These are phyloP conservation scores for Macquaria australasica DNA, from an alignment of 2,113 vertebrate species.

Conservation along the genomic window DNA sequence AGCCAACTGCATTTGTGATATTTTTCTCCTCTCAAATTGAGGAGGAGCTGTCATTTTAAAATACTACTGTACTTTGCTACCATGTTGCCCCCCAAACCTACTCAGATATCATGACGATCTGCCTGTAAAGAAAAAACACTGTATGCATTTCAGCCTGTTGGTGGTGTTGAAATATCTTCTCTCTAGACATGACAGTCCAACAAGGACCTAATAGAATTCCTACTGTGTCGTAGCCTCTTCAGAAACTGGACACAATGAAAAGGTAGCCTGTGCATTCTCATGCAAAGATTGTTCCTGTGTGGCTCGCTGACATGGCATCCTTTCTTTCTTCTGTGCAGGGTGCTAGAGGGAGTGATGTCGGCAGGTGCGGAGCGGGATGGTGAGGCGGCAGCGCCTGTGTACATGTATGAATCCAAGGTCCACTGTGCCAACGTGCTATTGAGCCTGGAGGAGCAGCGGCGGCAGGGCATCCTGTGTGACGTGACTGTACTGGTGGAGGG, in stretches of 20 bases:
- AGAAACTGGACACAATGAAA: not conserved
- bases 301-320: not conserved
- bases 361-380: conserved; percentile 61
- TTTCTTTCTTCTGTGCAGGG: conserved; percentile 44
- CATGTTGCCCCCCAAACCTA: not conserved
- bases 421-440: conserved; percentile 97
- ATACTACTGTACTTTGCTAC: not conserved
- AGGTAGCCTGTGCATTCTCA: not conserved
- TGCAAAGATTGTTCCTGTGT: not conserved
- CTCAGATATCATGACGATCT: too few relatives aligned
- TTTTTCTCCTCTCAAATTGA: not conserved
- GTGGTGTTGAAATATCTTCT: not conserved
- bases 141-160: not conserved
- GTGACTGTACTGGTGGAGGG: conserved; percentile 94
- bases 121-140: not conserved
- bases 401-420: conserved; percentile 97
- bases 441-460: conserved; percentile 96
- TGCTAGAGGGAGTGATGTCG: conserved; percentile 67
- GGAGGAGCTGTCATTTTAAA: not conserved
- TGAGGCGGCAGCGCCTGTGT: conserved; percentile 88
- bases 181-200: not conserved
- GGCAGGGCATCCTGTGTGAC: conserved; percentile 95
- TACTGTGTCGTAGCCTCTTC: not conserved
- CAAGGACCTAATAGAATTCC: too few relatives aligned
- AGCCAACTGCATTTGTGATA: not conserved